Evolutionary conservation across 2,113 vertebrate species (phyloP).

Genomic region (Xiphophorus hellerii): DNA sequence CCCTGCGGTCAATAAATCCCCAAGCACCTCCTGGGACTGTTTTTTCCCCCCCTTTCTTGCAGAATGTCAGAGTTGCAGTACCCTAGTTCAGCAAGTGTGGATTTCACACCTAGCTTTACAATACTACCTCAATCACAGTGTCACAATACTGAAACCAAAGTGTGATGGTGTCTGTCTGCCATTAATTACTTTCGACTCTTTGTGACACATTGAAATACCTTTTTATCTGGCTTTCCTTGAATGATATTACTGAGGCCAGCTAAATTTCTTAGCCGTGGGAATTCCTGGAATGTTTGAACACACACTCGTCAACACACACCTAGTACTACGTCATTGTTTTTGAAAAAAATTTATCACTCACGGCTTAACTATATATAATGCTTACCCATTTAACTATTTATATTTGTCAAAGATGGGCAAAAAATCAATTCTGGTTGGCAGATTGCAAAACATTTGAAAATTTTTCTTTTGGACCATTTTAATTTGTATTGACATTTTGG

Average conservation of each 20-base stretch:
- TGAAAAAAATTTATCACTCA: constrained; percentile 25
- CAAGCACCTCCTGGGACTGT: constrained; percentile 54
- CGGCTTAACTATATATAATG: constrained; percentile 31
- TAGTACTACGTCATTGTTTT: constrained; percentile 42
- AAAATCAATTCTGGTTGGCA: constrained; percentile 40
- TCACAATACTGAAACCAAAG: neutral
- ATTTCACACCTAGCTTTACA: constrained; percentile 26
- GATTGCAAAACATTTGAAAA: neutral
- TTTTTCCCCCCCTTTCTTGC: constrained; percentile 20
- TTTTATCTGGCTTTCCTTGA: neutral
- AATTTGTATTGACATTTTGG: neutral
- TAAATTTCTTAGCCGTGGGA: constrained; percentile 21
- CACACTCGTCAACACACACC: constrained; percentile 28
- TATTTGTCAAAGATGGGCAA: constrained; percentile 26
- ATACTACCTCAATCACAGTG: neutral
- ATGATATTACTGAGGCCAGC: constrained; percentile 44
- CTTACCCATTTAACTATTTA: too few species aligned
- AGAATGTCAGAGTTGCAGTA: constrained; percentile 29
- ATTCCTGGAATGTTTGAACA: constrained; percentile 48
- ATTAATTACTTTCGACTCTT: neutral
- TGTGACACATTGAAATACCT: neutral
- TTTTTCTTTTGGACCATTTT: constrained; percentile 15
- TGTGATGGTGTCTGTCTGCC: neutral
- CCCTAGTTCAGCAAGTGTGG: constrained; percentile 6
- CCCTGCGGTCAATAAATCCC: constrained; percentile 67